Percentiles rank a stretch among this genome's conserved stretches.
These are phyloP conservation scores for Lingula anatina DNA, from an alignment of 2,888 invertebrate genomes.

Conservation along the genomic window DNA sequence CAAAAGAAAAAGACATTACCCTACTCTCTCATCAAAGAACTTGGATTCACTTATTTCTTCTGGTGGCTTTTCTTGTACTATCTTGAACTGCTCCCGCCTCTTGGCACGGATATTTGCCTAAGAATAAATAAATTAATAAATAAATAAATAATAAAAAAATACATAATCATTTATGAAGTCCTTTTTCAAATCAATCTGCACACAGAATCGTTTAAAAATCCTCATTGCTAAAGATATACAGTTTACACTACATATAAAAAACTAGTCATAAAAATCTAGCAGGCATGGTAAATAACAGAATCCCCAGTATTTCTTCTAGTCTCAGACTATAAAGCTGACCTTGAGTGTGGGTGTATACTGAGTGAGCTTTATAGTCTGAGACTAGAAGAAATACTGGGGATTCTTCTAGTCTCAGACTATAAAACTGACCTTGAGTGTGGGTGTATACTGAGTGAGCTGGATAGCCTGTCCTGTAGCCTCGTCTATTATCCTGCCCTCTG, in stretches of 20 bases:
- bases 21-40: constrained; percentile 75
- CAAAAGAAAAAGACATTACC: no score
- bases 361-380: constrained; percentile 80
- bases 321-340: no score
- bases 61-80: constrained; percentile 57
- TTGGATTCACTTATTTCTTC: constrained; percentile 59
- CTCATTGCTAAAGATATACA: no score
- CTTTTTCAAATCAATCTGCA: neutral
- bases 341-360: constrained; percentile 89
- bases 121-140: no score
- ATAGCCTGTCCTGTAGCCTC: constrained; percentile 73
- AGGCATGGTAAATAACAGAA: no score
- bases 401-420: no score
- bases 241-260: no score
- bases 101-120: constrained; percentile 90
- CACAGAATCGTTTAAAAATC: neutral
- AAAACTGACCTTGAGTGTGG: constrained; percentile 81
- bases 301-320: no score
- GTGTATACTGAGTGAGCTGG: constrained; percentile 82
- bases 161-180: neutral
- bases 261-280: constrained; percentile 4
- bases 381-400: no score
- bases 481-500: constrained; percentile 89
- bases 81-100: constrained; percentile 84
- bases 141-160: no score